A percentile compares a stretch with the other conserved stretches of the same genome.
phyloP scores from a whole-genome alignment of 1,140 invertebrate species.

The Calliphora vicina region DNA sequence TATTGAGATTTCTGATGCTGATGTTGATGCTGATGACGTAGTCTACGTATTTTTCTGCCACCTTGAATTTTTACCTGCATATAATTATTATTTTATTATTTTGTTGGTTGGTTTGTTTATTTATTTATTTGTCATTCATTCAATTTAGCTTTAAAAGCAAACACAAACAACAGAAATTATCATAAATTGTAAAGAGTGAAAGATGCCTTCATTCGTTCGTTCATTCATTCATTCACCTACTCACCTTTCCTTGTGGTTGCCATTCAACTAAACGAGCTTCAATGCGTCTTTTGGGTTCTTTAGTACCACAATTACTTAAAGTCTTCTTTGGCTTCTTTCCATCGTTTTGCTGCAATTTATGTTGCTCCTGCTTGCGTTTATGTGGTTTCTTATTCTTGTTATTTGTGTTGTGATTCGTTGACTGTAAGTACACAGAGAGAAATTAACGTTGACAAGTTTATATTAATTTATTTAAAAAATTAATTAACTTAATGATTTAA shows the following conservation, averaged over 20 bases:
- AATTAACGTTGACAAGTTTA: not conserved
- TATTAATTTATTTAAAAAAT: no score
- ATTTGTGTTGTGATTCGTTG: not conserved
- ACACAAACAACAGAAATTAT: not conserved
- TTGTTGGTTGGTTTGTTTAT: no score
- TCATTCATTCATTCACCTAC: slow-evolving; percentile 7
- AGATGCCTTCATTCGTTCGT: not conserved
- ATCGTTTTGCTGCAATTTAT: slow-evolving; percentile 1
- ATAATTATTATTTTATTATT: not conserved
- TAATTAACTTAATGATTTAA: no score
- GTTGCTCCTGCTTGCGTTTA: slow-evolving; percentile 46
- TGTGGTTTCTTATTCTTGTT: slow-evolving; percentile 38
- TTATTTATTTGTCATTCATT: slow-evolving; percentile 7
- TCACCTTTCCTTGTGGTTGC: slow-evolving; percentile 57
- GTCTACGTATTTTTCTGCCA: slow-evolving; percentile 55
- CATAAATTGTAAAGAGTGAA: not conserved
- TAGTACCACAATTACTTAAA: slow-evolving; percentile 75
- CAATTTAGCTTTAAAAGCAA: not conserved
- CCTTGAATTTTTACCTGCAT: slow-evolving; percentile 58
- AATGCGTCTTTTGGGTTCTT: slow-evolving; percentile 69
- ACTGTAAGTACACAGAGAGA: not conserved
- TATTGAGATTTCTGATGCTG: slow-evolving; percentile 26
- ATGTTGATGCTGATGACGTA: slow-evolving; percentile 39
- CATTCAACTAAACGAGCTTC: slow-evolving; percentile 63
- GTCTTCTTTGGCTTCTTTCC: slow-evolving; percentile 41